phyloP scores from a whole-genome alignment of 2,888 invertebrate species.

The Acronicta leporina region DNA sequence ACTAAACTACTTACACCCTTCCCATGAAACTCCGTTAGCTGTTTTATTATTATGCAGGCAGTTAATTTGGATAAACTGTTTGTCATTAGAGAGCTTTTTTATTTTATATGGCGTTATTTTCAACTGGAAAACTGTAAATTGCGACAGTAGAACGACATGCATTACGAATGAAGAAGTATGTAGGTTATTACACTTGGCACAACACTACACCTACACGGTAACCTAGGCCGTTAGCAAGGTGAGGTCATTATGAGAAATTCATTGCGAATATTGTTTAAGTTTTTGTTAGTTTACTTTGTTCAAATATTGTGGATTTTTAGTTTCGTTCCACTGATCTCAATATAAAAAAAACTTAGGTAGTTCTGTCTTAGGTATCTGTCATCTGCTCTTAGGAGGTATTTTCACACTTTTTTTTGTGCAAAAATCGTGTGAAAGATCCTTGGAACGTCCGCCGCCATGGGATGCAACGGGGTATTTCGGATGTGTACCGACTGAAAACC shows the following conservation, averaged over 20 bases:
- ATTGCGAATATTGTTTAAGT: slow-evolving; percentile 18
- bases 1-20: slow-evolving; percentile 1
- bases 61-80: slow-evolving; percentile 29
- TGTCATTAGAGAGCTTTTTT: slow-evolving; percentile 13
- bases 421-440: no score
- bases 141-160: slow-evolving; percentile 34
- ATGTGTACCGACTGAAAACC: no score
- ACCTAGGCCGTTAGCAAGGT: slow-evolving; percentile 16
- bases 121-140: slow-evolving; percentile 36
- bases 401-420: no score
- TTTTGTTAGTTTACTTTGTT: slow-evolving; percentile 20
- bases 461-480: no score
- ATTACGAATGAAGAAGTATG: slow-evolving; percentile 26
- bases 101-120: slow-evolving; percentile 21
- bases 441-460: no score
- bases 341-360: not conserved
- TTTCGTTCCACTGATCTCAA: slow-evolving; percentile 24
- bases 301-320: slow-evolving; percentile 11
- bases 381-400: no score
- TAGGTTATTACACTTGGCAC: slow-evolving; percentile 36
- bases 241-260: slow-evolving; percentile 29
- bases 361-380: no score
- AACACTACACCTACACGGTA: not conserved
- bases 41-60: slow-evolving; percentile 10
- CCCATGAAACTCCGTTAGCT: slow-evolving; percentile 29